Evolutionary conservation across 2,797 vertebrate species (phyloP), one percentile per base, ranked within the genome.

Genomic region (Chromis chromis): DNA sequence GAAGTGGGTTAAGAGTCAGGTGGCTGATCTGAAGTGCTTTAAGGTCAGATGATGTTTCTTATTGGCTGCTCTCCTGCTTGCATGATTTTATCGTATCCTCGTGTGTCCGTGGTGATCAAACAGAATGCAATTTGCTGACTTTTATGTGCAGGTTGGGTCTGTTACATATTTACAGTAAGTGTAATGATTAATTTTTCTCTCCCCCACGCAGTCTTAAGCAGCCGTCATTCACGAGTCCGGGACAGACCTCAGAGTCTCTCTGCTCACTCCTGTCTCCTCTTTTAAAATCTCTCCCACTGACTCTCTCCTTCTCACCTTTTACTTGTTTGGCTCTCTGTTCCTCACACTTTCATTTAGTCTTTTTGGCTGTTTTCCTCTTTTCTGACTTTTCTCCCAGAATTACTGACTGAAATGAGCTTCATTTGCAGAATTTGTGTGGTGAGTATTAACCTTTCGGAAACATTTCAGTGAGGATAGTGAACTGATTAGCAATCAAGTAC

Each of bases 81-180:
- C 57, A 72, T 74, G 27, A 70, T 70, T 60, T 67, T 11, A 72
- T 73, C 50, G 39, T 33, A 52, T 82, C 63, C 3, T 59, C 6
- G 0, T 70, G 36, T 83, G 65, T 60, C 67, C 28, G 46, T 84
- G 65, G 60, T 76, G 76, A 80, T 81, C 59, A 82, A 89, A 88
- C 82, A 80, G 22, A 81, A 84, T 80, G 71, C 69, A 79, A 82
- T 88, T 82, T 87, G 70, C 78, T 84, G 77, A 88, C 60, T 85
- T 89, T 91, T 89, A 91, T 85, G 89, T 66, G 69, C 46, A 82
- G 81, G 91, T 84, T 85, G 70, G 76, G 75, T 74, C 78, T 86
- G 94, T 94, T 94, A 94, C 91, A 94, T 93, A 95, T 95, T 95
- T 89, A 93, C 93, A 83, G 76, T 89, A 42, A 88, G 87, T 91